Evolutionary conservation across 2,888 invertebrate species (phyloP).

Genomic region (Brachyopa scutellaris): DNA sequence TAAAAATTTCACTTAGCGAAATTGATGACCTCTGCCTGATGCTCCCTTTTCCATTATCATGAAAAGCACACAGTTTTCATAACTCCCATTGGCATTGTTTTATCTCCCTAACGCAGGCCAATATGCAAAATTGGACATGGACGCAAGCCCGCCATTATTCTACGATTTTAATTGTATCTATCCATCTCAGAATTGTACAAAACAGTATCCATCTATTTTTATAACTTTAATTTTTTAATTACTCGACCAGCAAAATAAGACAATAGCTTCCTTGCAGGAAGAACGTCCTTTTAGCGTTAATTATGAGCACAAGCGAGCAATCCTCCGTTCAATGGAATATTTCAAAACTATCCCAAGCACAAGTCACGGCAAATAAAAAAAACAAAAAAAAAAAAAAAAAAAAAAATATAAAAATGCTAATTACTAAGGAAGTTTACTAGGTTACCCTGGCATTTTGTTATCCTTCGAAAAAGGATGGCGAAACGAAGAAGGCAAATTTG

Average conservation of each 20-base stretch:
- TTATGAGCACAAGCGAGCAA: slow-evolving; percentile 40
- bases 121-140: too few relatives aligned
- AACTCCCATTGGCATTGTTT: too few relatives aligned
- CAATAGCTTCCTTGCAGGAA: slow-evolving; percentile 30
- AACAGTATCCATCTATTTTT: too few relatives aligned
- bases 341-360: slow-evolving; percentile 20
- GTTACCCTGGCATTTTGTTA: slow-evolving; percentile 32
- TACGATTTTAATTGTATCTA: too few relatives aligned
- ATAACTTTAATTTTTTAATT: slow-evolving; percentile 19
- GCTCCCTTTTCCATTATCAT: too few relatives aligned
- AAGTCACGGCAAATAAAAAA: neutral
- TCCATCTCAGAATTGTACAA: too few relatives aligned
- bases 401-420: slow-evolving; percentile 20
- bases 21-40: too few relatives aligned
- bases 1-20: too few relatives aligned
- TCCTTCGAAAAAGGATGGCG: slow-evolving; percentile 34
- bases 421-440: slow-evolving; percentile 56
- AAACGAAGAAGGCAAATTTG: slow-evolving; percentile 48
- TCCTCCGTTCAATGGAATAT: slow-evolving; percentile 21
- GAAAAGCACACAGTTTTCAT: too few relatives aligned
- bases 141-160: too few relatives aligned
- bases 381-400: neutral
- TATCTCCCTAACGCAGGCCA: too few relatives aligned
- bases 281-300: slow-evolving; percentile 48
- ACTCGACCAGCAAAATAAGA: slow-evolving; percentile 42